phyloP scores from a whole-genome alignment of 35 echinoderm and acorn worm genomes.

The Anneissia japonica region DNA sequence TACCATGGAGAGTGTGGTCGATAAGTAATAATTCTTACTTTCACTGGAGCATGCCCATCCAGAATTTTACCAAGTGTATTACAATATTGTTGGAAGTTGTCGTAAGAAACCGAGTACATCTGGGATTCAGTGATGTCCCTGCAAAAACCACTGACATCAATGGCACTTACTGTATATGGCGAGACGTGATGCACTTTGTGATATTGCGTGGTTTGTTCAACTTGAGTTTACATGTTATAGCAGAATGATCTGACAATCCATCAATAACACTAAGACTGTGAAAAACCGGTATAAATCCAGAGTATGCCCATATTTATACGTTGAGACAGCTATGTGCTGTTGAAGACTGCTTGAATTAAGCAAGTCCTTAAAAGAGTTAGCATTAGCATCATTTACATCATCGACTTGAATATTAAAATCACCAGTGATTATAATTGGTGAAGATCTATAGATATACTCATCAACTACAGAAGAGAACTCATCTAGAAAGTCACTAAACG shows the following conservation, averaged over 20 bases:
- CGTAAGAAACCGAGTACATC: neutral
- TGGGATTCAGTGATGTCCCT: neutral
- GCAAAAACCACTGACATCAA: slow-evolving; percentile 7
- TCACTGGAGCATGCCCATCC: slow-evolving; percentile 35
- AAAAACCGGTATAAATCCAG: slow-evolving; percentile 20
- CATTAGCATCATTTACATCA: neutral
- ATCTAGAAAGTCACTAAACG: slow-evolving; percentile 7
- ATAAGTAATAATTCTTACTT: slow-evolving; percentile 24
- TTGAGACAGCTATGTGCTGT: slow-evolving; percentile 30
- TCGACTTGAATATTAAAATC: slow-evolving; percentile 55
- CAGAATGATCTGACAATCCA: slow-evolving; percentile 29
- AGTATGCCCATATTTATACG: slow-evolving; percentile 31
- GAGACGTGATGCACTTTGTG: slow-evolving; percentile 27
- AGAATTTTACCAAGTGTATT: slow-evolving; percentile 8
- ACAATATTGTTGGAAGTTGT: slow-evolving; percentile 33
- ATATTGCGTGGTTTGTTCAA: slow-evolving; percentile 1
- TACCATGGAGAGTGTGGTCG: slow-evolving; percentile 41
- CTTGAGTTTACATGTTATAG: slow-evolving; percentile 13
- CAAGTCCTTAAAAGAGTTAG: neutral
- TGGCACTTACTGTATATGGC: slow-evolving; percentile 19
- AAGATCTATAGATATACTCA: neutral
- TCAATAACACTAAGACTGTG: slow-evolving; percentile 10
- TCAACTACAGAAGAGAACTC: slow-evolving; percentile 14
- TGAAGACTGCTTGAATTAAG: neutral
- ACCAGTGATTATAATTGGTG: slow-evolving; percentile 26